Conservation (phyloP, 1,140 invertebrate genomes). For the Nautilus pompilius region DNA sequence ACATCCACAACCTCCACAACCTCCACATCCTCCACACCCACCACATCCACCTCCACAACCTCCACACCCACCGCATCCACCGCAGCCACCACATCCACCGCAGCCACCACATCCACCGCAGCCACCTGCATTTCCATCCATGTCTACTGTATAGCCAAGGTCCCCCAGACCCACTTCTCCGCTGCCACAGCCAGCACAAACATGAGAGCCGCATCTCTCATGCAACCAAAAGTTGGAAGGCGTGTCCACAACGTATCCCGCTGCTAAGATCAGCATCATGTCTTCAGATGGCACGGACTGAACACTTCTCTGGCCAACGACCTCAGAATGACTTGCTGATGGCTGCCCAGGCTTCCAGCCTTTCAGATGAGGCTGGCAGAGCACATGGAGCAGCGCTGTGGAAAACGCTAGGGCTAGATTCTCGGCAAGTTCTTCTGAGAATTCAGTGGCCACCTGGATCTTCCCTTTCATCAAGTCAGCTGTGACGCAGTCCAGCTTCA, state of each 20-base stretch:
- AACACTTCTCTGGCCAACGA: conserved; percentile 11
- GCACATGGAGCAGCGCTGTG: conserved; percentile 44
- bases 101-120: background rate
- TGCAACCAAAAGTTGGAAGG: conserved; percentile 32
- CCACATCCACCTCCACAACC: background rate
- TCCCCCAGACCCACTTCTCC: background rate
- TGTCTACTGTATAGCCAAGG: background rate
- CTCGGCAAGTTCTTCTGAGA: conserved; percentile 35
- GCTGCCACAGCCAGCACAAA: background rate
- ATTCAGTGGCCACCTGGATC: conserved; percentile 9
- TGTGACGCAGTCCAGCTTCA: conserved; percentile 20
- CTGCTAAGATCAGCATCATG: conserved; percentile 41
- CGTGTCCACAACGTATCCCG: conserved; percentile 39
- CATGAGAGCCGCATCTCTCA: background rate
- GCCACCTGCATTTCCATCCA: background rate
- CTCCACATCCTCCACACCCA: background rate
- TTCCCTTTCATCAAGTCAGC: conserved; percentile 17
- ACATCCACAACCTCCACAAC: background rate
- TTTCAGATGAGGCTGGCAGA: conserved; percentile 41
- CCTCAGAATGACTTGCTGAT: background rate
- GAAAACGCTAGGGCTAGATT: conserved; percentile 40
- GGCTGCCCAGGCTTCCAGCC: conserved; percentile 30
- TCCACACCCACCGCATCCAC: background rate
- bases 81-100: background rate
- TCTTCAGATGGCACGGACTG: conserved; percentile 30